Percentiles rank a stretch among this genome's conserved stretches.
phyloP scores from a whole-genome alignment of 2,888 invertebrate genomes.

The Cremastinae sp. region DNA sequence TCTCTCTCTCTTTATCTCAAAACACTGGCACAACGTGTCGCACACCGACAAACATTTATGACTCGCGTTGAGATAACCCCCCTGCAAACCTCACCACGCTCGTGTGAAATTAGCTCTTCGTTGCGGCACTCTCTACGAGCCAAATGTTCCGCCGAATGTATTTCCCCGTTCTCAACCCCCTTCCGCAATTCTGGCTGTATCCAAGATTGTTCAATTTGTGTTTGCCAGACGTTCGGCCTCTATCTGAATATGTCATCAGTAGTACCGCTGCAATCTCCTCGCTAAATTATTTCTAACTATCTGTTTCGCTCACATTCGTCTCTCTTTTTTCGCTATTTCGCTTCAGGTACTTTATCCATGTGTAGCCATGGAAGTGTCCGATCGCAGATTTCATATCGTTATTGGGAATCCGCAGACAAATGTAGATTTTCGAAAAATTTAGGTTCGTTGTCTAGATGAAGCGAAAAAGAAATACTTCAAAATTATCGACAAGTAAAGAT shows the following conservation, averaged over 20 bases:
- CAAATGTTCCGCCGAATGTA: conserved; percentile 24
- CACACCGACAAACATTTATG: conserved; percentile 67
- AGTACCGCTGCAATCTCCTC: conserved; percentile 4
- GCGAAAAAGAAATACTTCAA: too few relatives aligned
- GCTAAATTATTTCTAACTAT: background rate
- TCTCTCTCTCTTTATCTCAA: conserved; percentile 26
- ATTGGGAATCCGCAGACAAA: too few relatives aligned
- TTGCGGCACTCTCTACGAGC: conserved; percentile 8
- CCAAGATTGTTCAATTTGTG: conserved; percentile 45
- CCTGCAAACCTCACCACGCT: conserved; percentile 58
- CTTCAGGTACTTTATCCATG: too few relatives aligned
- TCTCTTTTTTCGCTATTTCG: background rate
- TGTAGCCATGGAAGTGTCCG: too few relatives aligned
- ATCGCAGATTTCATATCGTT: too few relatives aligned
- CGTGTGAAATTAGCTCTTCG: conserved; percentile 60
- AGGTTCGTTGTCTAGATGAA: too few relatives aligned
- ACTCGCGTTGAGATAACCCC: conserved; percentile 68
- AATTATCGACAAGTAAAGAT: too few relatives aligned
- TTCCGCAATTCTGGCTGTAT: conserved; percentile 61
- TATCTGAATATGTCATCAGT: conserved; percentile 23
- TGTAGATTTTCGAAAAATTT: too few relatives aligned
- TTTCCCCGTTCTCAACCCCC: conserved; percentile 31
- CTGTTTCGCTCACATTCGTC: background rate
- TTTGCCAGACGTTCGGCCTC: background rate
- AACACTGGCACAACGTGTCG: conserved; percentile 53